Conservation (phyloP, 2,888 invertebrate genomes). For the Patella ulyssiponensis region DNA sequence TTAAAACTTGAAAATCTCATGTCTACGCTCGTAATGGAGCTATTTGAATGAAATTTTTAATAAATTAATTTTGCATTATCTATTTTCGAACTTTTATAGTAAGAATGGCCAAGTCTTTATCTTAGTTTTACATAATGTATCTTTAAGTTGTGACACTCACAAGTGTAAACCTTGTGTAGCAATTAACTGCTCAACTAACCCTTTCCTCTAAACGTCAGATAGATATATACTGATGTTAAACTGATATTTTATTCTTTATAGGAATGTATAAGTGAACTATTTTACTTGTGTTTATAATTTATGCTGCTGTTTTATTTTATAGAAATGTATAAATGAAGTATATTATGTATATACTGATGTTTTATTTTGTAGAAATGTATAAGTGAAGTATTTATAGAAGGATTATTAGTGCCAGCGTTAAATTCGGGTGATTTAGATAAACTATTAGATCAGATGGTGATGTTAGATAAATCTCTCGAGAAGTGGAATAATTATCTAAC, state of each 20-base stretch:
- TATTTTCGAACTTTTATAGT: too few relatives aligned
- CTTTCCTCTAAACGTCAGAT: too few relatives aligned
- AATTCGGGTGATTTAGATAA: constrained; percentile 61
- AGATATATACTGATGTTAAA: too few relatives aligned
- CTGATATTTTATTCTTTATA: constrained; percentile 31
- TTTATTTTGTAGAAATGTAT: constrained; percentile 55
- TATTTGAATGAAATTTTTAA: too few relatives aligned
- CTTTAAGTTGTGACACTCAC: too few relatives aligned
- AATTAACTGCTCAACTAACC: too few relatives aligned
- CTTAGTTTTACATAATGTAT: too few relatives aligned
- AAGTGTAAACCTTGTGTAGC: too few relatives aligned
- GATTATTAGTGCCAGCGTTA: constrained; percentile 66
- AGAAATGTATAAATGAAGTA: constrained; percentile 67
- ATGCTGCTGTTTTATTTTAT: constrained; percentile 15
- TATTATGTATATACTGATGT: constrained; percentile 31
- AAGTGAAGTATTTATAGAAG: constrained; percentile 69
- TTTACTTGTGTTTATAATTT: constrained; percentile 31
- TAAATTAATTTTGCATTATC: too few relatives aligned
- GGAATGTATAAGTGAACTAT: constrained; percentile 68
- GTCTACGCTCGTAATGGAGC: too few relatives aligned
- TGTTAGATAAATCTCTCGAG: constrained; percentile 66
- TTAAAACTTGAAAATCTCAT: too few relatives aligned
- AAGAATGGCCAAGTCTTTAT: too few relatives aligned
- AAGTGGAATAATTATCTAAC: constrained; percentile 67
- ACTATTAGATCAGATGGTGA: constrained; percentile 64